Evolutionary conservation across 2,797 vertebrate species (phyloP).

Genomic region (Balearica regulorum): DNA sequence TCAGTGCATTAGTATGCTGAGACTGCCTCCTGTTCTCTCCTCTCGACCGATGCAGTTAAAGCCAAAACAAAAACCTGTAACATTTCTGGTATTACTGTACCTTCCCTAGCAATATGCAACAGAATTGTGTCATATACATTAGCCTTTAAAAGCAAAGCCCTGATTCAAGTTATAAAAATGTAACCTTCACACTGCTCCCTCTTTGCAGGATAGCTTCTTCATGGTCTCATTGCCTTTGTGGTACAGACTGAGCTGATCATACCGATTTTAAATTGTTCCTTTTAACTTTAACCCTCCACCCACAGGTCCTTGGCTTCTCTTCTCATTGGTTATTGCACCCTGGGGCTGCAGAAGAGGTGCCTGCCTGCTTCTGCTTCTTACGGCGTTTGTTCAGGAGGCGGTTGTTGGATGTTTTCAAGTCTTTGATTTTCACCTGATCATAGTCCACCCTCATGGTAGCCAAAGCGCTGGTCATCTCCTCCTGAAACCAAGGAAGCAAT

Average conservation of each 20-base stretch:
- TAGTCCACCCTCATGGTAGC: constrained; percentile 98
- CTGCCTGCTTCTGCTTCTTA: constrained; percentile 93
- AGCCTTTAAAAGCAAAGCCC: constrained; percentile 20
- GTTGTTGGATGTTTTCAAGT: constrained; percentile 94
- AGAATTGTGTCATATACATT: not conserved
- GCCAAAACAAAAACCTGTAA: not conserved
- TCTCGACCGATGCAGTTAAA: not conserved
- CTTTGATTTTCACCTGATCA: constrained; percentile 98
- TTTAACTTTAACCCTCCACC: not conserved
- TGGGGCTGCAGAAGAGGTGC: constrained; percentile 73
- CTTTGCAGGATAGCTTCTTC: not conserved
- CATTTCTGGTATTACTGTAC: not conserved
- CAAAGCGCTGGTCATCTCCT: constrained; percentile 96
- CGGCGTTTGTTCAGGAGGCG: constrained; percentile 94
- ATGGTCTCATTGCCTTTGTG: not conserved
- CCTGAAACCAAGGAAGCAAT: constrained; percentile 75
- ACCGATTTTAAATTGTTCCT: not conserved
- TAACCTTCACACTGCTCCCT: not conserved
- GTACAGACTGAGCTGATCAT: not conserved
- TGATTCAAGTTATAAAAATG: not conserved
- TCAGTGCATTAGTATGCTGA: not conserved
- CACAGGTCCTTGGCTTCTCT: not conserved
- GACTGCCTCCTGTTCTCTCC: not conserved
- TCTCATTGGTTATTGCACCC: constrained; percentile 89
- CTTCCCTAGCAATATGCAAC: not conserved